These are phyloP conservation scores for Aleiodes testaceus DNA, from an alignment of 2,888 invertebrate genomes.

Conservation along the genomic window DNA sequence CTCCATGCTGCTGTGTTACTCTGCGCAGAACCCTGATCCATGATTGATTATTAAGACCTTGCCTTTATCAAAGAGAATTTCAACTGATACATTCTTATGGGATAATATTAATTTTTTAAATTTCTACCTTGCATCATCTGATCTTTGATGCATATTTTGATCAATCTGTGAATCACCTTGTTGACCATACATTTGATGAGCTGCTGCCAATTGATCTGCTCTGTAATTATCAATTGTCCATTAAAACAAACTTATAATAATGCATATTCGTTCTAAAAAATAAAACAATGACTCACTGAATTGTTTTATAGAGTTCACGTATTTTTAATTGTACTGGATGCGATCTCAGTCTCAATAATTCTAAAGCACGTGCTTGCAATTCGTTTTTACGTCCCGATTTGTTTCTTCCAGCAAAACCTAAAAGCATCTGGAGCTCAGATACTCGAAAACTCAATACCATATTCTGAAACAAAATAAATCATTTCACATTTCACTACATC, in stretches of 20 bases:
- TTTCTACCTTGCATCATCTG: constrained; percentile 63
- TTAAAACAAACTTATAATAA: background rate
- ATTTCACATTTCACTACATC: background rate
- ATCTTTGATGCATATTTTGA: constrained; percentile 69
- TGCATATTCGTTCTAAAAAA: background rate
- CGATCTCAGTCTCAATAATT: constrained; percentile 80
- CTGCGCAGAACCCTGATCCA: constrained; percentile 60
- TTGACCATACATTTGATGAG: constrained; percentile 69
- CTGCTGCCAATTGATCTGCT: constrained; percentile 67
- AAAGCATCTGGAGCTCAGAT: constrained; percentile 87
- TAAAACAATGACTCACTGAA: constrained; percentile 75
- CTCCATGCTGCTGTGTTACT: constrained; percentile 59
- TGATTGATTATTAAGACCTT: constrained; percentile 64
- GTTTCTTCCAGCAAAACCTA: constrained; percentile 86
- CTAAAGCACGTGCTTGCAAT: constrained; percentile 82
- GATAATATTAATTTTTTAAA: constrained; percentile 7
- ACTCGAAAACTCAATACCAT: constrained; percentile 83
- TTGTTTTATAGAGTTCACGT: constrained; percentile 80
- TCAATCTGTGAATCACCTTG: constrained; percentile 68
- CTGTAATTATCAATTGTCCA: constrained; percentile 54
- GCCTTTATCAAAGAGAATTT: constrained; percentile 54
- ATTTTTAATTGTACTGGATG: constrained; percentile 79
- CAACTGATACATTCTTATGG: constrained; percentile 4
- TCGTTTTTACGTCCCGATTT: constrained; percentile 88
- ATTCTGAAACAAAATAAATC: constrained; percentile 64